Percentiles rank a stretch among this genome's conserved stretches.
These are phyloP conservation scores for Ceraclea dissimilis DNA, from an alignment of 2,888 invertebrate genomes.

Conservation along the genomic window DNA sequence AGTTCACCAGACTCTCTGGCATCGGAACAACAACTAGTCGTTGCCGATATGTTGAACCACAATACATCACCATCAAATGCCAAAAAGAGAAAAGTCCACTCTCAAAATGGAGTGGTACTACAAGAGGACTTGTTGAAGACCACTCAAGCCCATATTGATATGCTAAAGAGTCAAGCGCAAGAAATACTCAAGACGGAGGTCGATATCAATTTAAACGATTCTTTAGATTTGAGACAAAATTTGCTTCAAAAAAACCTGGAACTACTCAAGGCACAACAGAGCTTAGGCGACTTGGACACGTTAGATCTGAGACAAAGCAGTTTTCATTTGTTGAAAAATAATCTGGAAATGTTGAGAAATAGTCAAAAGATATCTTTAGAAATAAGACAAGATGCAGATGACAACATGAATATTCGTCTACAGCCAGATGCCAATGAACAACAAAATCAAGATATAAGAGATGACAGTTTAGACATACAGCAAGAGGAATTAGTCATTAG, in stretches of 20 bases:
- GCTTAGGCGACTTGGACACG: conserved; percentile 19
- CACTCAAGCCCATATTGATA: conserved; percentile 22
- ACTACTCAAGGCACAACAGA: conserved; percentile 20
- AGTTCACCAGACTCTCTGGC: conserved; percentile 39
- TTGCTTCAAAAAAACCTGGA: conserved; percentile 24
- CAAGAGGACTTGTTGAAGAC: conserved; percentile 20
- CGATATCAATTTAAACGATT: conserved; percentile 7
- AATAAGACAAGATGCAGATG: conserved; percentile 13
- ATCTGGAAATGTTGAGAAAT: conserved; percentile 24
- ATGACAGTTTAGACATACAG: conserved; percentile 6
- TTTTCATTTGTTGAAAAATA: conserved; percentile 22
- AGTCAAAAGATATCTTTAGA: conserved; percentile 23
- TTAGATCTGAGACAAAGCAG: conserved; percentile 23
- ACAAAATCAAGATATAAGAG: neutral
- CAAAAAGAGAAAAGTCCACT: conserved; percentile 30
- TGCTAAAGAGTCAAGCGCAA: conserved; percentile 24
- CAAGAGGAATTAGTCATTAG: conserved; percentile 11
- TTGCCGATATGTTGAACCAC: conserved; percentile 31
- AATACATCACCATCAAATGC: conserved; percentile 30
- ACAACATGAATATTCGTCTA: conserved; percentile 16
- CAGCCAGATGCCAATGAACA: conserved; percentile 9
- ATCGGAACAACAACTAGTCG: conserved; percentile 37
- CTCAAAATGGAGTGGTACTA: conserved; percentile 17
- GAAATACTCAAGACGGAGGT: conserved; percentile 19
- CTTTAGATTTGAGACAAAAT: conserved; percentile 20